Evolutionary conservation across 2,113 vertebrate genomes (phyloP).

Genomic region (Columbina picui): DNA sequence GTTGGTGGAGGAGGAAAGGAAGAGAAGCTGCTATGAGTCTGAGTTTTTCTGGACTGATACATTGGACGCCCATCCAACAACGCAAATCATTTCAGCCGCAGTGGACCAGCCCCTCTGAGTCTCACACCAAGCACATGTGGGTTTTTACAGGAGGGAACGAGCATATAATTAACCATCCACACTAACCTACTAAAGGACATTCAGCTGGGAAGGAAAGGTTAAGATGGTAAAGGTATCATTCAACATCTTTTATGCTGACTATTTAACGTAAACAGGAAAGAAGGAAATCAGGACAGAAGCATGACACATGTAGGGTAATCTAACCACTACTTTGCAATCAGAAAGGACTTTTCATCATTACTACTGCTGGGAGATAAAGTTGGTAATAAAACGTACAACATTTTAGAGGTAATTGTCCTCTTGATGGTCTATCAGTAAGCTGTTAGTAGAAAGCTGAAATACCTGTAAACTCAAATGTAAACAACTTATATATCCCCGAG

Average conservation of each 20-base stretch:
- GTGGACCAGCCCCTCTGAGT: background rate
- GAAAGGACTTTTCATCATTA: background rate
- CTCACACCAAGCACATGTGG: background rate
- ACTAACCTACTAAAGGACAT: background rate
- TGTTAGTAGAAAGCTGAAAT: background rate
- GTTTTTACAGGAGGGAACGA: background rate
- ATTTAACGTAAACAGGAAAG: slow-evolving; percentile 51
- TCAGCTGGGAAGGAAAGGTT: background rate
- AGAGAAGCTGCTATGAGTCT: background rate
- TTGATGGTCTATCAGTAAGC: background rate
- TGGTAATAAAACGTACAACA: background rate
- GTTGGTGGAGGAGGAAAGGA: background rate
- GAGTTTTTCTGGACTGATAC: background rate
- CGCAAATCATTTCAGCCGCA: background rate
- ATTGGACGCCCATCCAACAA: background rate
- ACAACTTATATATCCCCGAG: background rate
- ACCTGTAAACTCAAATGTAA: background rate
- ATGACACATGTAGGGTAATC: slow-evolving; percentile 24
- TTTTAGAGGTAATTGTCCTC: background rate
- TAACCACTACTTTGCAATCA: slow-evolving; percentile 29
- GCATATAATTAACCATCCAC: background rate
- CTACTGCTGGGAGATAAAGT: background rate
- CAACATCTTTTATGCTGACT: background rate
- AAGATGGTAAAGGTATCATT: background rate
- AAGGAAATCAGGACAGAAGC: slow-evolving; percentile 57